Evolutionary conservation across 1,140 invertebrate species (phyloP), one percentile per base, ranked within the genome.

Genomic region (Homalodisca vitripennis): DNA sequence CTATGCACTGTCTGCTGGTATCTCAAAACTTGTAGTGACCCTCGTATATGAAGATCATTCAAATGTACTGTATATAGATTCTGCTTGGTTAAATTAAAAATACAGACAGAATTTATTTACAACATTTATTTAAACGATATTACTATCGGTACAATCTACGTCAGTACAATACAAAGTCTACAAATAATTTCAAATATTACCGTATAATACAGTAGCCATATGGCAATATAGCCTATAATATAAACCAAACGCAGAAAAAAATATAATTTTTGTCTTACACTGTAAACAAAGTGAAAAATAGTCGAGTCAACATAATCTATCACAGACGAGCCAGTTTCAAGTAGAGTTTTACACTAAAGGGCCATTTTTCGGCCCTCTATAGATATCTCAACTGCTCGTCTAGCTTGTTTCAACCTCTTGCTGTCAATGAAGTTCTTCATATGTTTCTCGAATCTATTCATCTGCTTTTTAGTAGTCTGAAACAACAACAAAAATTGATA

Each of bases 291-390:
- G 14, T 10, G 34, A 51, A 20, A 22, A 51, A 51, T 20, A 51
- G 3, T 10, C 14, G 3, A 20, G 48, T 51, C 3, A 22, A 51
- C 14, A 20, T 22, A 51, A 51, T 14, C n/a, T 60, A 60, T 60
- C 55, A 60, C 55, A 60, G 55, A 60, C 55, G 26, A 3, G 55
- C 55, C 24, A n/a, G 26, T 10, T 6, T n/a, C 3, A 29, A 30
- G 55, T 2, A 13, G 6, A 27, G n/a, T 30, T 27, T 30, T 10
- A 34, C 14, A 69, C 53, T 87, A 96, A 67, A 97, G 84, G 66
- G 92, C 86, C 94, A 98, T 97, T 83, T 96, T 97, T 73, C 94
- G 83, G 20, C 96, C 96, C 83, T 98, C 96, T 73, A 98, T 96
- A 70, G 95, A 97, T 76, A 98, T 98, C 75, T 89, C 87, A 53